Base-by-base conservation (phyloP, 2,888 invertebrate genomes). In the Phalera bucephala region DNA sequence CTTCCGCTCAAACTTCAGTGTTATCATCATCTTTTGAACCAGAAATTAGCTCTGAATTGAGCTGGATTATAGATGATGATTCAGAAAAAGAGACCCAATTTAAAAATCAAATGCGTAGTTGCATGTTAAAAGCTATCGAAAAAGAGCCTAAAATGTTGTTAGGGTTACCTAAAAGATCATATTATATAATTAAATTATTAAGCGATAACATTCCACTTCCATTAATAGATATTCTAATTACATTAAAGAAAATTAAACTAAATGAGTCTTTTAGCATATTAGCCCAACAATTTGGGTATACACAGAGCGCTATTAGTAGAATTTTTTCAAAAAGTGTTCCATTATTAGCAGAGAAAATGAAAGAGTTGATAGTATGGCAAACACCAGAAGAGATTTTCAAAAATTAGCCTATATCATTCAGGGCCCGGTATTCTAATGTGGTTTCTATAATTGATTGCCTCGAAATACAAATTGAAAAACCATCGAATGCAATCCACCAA, bases 131-230 rank as follows among this genome's bases (percentile, higher is more conserved):
- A 3, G 1, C 20, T 13, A 21, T 33, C 7, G 33, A 33, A 21
- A 33, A n/a, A 9, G 33, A 33, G 9, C 27, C 27, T 13, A 33
- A 33, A 33, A 20, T 27, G 20, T 20, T 33, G 4, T 5, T 25
- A 11, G 25, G 25, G 7, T 21, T 31, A 13, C 31, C 31, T 11
- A 31, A 31, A 31, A 31, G 11, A 22, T 31, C 21, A 22, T 22
- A 22, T 14, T 31, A 31, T 31, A 22, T 31, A 22, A 31, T 31
- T 11, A 31, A 31, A 22, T 22, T 31, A 31, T 8, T 31, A 31
- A 31, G 31, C 11, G 25, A 25, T 4, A 63, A 63, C 28, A 70
- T 11, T 25, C 11, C 25, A 11, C 7, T 27, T 20, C 32, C 32
- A 3, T 17, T 10, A 8, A 25, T 32, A 32, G 17, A 32, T 32